A percentile compares a stretch with the other conserved stretches of the same genome.
Evolutionary conservation across 2,797 vertebrate genomes (phyloP).

Genomic region (Erithacus rubecula): DNA sequence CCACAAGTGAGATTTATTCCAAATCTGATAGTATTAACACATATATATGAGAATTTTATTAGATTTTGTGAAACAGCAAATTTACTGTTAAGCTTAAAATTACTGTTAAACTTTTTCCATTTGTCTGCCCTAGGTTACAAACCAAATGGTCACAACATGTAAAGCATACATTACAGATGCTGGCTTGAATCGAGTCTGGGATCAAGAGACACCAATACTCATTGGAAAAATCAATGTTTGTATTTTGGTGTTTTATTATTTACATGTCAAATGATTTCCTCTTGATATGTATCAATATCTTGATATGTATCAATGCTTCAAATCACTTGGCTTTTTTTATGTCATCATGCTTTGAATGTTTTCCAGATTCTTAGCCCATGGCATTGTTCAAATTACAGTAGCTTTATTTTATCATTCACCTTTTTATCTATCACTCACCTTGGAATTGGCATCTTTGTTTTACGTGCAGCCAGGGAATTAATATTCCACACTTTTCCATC

Average conservation of each 20-base stretch:
- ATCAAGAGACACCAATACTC: constrained; percentile 77
- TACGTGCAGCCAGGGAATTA: neutral
- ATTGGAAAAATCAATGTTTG: constrained; percentile 82
- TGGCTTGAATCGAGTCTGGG: constrained; percentile 78
- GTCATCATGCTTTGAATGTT: neutral
- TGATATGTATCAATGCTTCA: neutral
- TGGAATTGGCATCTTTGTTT: neutral
- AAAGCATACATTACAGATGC: constrained; percentile 83
- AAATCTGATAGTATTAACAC: neutral
- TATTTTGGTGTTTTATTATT: neutral
- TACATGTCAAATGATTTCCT: neutral
- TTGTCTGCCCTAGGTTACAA: constrained; percentile 77
- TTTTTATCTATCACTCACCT: no score
- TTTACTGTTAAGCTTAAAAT: neutral
- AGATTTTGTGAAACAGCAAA: neutral
- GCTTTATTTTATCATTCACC: neutral
- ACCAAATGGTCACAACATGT: constrained; percentile 85
- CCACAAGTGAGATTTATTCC: neutral
- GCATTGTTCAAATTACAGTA: neutral
- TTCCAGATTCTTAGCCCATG: neutral
- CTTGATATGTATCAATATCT: neutral
- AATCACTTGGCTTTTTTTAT: neutral
- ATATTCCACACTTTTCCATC: neutral
- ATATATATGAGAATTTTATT: neutral
- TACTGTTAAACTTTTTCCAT: neutral